A percentile compares a stretch with the other conserved stretches of the same genome.
phyloP scores from a whole-genome alignment of 2,113 vertebrate species.

The Clinocottus analis region DNA sequence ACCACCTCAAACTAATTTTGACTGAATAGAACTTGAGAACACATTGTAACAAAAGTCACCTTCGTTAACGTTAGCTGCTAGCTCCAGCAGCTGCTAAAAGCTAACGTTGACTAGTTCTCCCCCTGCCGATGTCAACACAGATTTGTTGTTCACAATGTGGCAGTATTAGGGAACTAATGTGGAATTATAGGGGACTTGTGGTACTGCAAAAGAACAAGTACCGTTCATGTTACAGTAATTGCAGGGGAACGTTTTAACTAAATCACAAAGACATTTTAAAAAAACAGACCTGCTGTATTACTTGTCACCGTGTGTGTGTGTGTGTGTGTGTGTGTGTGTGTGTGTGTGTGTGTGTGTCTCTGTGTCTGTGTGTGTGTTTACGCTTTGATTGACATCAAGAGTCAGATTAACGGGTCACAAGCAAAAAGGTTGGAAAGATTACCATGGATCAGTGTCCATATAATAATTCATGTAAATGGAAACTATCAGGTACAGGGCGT shows the following conservation, averaged over 20 bases:
- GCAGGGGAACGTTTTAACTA: neutral
- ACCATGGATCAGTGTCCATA: neutral
- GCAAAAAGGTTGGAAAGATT: neutral
- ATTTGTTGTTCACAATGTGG: too few species aligned
- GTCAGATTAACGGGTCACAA: neutral
- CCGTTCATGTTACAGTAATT: neutral
- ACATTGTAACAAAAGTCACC: neutral
- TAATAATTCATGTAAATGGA: neutral
- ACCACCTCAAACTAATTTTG: too few species aligned
- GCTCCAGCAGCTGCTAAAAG: too few species aligned
- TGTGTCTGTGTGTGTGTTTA: conserved; percentile 1
- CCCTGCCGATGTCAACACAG: too few species aligned
- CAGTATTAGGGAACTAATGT: too few species aligned
- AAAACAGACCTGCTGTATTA: neutral
- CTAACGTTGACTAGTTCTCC: neutral
- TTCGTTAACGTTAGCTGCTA: too few species aligned
- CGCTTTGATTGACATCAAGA: neutral
- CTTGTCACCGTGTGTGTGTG: neutral
- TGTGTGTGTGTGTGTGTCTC: neutral
- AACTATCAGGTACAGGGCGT: neutral
- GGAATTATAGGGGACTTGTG: too few species aligned
- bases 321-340: too few species aligned
- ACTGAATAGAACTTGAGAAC: too few species aligned
- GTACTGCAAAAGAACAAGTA: too few species aligned
- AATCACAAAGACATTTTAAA: neutral